Conservation (phyloP, 2,888 invertebrate genomes). For the Sisyra terminalis region DNA sequence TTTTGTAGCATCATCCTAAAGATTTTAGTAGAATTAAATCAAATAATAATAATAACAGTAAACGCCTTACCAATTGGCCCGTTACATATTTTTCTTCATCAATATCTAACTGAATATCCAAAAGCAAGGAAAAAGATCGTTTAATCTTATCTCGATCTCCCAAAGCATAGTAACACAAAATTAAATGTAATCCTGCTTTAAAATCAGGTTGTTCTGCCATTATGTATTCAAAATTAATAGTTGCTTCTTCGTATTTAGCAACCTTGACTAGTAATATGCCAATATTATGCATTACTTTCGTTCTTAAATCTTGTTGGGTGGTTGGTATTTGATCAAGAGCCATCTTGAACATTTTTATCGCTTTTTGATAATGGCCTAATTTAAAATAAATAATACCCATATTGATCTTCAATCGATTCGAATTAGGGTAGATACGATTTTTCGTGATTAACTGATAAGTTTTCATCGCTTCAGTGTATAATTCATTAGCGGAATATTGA, state of each 20-base stretch:
- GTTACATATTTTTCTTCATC: constrained; percentile 56
- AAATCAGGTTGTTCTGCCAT: constrained; percentile 85
- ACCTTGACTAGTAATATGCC: constrained; percentile 86
- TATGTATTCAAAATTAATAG: constrained; percentile 92
- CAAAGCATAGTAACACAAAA: constrained; percentile 75
- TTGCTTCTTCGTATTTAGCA: constrained; percentile 93
- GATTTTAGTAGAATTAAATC: background rate
- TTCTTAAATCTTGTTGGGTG: constrained; percentile 81
- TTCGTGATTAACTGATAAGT: constrained; percentile 89
- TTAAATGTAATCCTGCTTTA: constrained; percentile 64
- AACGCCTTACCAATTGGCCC: constrained; percentile 13
- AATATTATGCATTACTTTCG: constrained; percentile 97
- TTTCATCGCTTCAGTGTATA: constrained; percentile 90
- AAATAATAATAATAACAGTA: background rate
- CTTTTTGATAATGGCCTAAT: constrained; percentile 84
- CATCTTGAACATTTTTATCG: constrained; percentile 96
- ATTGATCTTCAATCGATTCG: constrained; percentile 86
- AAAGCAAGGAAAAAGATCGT: constrained; percentile 73
- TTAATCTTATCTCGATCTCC: constrained; percentile 89
- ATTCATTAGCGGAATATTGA: constrained; percentile 86
- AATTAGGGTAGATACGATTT: constrained; percentile 86
- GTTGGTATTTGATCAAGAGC: constrained; percentile 93
- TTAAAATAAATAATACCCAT: constrained; percentile 97
- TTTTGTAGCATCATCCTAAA: constrained; percentile 5
- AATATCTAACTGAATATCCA: constrained; percentile 72